Base-by-base conservation (phyloP, 1,140 invertebrate species). In the Cotesia glomerata region DNA sequence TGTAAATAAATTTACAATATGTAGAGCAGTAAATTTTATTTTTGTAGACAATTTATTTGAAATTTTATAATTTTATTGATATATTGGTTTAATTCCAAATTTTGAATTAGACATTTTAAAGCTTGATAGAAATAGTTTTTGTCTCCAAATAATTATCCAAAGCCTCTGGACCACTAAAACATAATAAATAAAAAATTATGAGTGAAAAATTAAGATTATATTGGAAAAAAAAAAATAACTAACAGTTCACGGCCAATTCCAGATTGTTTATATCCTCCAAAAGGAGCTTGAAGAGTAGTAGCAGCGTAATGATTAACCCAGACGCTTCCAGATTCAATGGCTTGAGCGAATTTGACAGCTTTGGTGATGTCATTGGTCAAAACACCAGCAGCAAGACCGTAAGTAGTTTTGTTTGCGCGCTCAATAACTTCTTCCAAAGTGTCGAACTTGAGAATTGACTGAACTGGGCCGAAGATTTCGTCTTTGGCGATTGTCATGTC, bases 311-410 rank as follows among this genome's bases (percentile, higher is more conserved):
- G 92, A 81, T 95, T 95, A 0, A 95, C 87, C 93, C 91, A 93
- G 36, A 93, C 90, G 63, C 88, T 90, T 51, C 92, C 92, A 75
- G 92, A 91, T 75, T 94, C 87, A 0, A 97, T 90, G 75, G 89
- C 89, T 73, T 93, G 91, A 51, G 93, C 90, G 81, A 94, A 95
- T 69, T 88, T 89, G 36, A 95, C 78, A 0, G 94, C 94, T 39
- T 89, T 94, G 78, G 95, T 92, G 13, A 98, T 87, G 83, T 97
- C 91, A 58, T 95, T 94, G 7, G 96, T 97, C 26, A 97, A 87
- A 49, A 97, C 90, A 2, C 93, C 95, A 68, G 96, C 93, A 7
- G 93, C 96, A 7, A 98, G 88, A 3, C 97, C 96, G 82, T 97
- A 98, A 56, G 89, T 88, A 2, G 95, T 95, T 76, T 93, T 90